phyloP scores from a whole-genome alignment of 2,888 invertebrate genomes.

The Geotrupes spiniger region DNA sequence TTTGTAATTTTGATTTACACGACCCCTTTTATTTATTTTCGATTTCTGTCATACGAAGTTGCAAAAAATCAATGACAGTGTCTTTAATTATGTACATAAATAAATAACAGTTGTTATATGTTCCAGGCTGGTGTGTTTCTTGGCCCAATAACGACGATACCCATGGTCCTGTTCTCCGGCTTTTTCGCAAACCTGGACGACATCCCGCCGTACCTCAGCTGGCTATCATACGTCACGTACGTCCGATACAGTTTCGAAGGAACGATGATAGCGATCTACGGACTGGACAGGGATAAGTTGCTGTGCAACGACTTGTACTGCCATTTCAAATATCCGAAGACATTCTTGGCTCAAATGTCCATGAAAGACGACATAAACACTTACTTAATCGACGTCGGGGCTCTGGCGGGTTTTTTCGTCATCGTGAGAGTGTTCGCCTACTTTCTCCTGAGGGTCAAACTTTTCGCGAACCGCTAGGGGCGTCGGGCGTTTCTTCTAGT shows the following conservation, averaged over 20 bases:
- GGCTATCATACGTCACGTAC: slow-evolving; percentile 89
- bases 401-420: slow-evolving; percentile 77
- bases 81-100: no score
- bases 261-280: slow-evolving; percentile 88
- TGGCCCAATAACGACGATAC: slow-evolving; percentile 89
- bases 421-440: slow-evolving; percentile 76
- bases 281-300: slow-evolving; percentile 76
- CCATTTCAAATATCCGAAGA: slow-evolving; percentile 75
- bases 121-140: slow-evolving; percentile 64
- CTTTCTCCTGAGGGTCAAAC: slow-evolving; percentile 78
- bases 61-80: no score
- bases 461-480: slow-evolving; percentile 53
- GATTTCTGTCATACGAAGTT: no score
- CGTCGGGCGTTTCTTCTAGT: slow-evolving; percentile 60
- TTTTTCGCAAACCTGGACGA: slow-evolving; percentile 93
- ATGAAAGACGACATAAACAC: slow-evolving; percentile 64
- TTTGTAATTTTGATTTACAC: no score
- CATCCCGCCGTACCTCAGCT: slow-evolving; percentile 83
- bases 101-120: not conserved
- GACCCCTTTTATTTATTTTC: no score
- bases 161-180: slow-evolving; percentile 88
- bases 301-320: slow-evolving; percentile 81
- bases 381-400: slow-evolving; percentile 81
- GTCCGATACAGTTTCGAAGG: slow-evolving; percentile 92
- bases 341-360: slow-evolving; percentile 82